Evolutionary conservation across 2,797 vertebrate genomes (phyloP), one percentile per base, ranked within the genome.

Genomic region (Pitangus sulphuratus): DNA sequence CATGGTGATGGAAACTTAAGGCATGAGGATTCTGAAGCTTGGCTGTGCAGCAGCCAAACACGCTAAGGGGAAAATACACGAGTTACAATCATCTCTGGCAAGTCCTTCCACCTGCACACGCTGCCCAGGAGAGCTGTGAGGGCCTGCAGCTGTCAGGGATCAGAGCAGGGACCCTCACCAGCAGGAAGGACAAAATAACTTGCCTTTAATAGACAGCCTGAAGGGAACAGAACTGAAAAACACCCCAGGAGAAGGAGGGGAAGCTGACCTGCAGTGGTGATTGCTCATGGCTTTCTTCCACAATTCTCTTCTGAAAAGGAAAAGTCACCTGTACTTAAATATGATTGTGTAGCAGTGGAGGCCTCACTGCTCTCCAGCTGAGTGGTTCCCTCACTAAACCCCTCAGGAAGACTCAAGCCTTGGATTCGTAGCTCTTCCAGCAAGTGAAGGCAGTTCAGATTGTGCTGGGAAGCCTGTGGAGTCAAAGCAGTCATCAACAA

Each of bases 1-100:
- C 25, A 2, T 0, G 0, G 11, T 3, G 26, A 14, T 17, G 60
- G n/a, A 62, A 44, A 54, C 39, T 77, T n/a, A 30, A 80, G 77
- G 91, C 76, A 61, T 11, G 24, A 17, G 19, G 45, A 25, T 9
- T 58, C 39, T 75, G 69, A 11, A 62, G 35, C 13, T 1, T 1
- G 15, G 26, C 39, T 47, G 26, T 25, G 50, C 15, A 28, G 6
- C 53, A 75, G 75, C 65, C 65, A 28, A 2, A 8, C 0, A 16
- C 56, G 20, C 45, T 3, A 44, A 42, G 80, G 60, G 56, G 4
- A 35, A 31, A 16, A 40, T 0, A 6, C 0, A 6, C 4, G 58
- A 47, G 5, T n/a, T 31, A 47, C 5, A 8, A 0, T 28, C 25
- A 14, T 13, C 69, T 68, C 15, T 26, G 56, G 54, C 13, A 54